Conservation (phyloP, 64 coral and sea anemone genomes). For the Pocillopora damicornis region DNA sequence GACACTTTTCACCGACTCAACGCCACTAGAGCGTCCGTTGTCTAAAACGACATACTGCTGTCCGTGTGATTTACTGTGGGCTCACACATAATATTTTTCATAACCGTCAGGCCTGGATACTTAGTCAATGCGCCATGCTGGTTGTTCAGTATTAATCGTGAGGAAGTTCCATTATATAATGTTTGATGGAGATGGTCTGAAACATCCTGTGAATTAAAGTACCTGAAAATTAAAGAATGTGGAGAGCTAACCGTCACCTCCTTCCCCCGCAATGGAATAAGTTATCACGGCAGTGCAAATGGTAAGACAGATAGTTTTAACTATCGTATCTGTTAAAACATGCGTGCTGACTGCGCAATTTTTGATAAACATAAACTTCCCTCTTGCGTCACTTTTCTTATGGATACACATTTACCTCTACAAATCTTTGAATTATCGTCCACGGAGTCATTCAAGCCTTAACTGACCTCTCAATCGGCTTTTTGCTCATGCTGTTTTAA, state of each 20-base stretch:
- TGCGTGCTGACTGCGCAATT: not conserved
- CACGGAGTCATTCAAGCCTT: too few species aligned
- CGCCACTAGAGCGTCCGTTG: constrained; percentile 21
- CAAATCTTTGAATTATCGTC: too few species aligned
- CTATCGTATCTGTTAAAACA: not conserved
- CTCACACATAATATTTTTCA: too few species aligned
- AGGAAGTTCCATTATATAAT: not conserved
- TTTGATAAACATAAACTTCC: too few species aligned
- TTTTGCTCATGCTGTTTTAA: too few species aligned
- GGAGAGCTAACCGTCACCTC: constrained; percentile 14
- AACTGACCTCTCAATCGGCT: too few species aligned
- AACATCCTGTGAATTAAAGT: not conserved
- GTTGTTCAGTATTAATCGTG: not conserved
- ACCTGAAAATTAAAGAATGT: constrained; percentile 18
- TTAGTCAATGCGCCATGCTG: constrained; percentile 1
- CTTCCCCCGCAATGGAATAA: constrained; percentile 13
- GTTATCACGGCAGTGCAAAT: not conserved
- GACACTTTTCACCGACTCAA: not conserved
- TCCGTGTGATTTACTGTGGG: not conserved
- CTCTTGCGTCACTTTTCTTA: too few species aligned
- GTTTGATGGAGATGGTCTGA: not conserved
- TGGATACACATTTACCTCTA: too few species aligned
- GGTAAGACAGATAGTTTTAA: not conserved
- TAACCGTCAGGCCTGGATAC: constrained; percentile 15
- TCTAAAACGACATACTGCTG: constrained; percentile 23